These are phyloP conservation scores for Myotis planiceps DNA, from an alignment of 2,797 vertebrate species.

Conservation along the genomic window DNA sequence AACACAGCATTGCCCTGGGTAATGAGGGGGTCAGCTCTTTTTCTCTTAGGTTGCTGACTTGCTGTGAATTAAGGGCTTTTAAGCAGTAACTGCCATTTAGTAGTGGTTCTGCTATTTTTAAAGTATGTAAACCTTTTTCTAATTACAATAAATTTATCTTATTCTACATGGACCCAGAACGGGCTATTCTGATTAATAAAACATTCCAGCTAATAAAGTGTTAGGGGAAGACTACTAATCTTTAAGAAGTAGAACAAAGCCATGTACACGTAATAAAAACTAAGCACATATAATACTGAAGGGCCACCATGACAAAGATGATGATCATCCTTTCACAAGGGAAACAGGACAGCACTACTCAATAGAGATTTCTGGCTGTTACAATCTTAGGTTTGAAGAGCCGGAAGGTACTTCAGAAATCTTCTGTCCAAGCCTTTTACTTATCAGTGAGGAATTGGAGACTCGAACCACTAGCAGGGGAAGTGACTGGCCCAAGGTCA, in stretches of 20 bases:
- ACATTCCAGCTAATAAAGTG: conserved; percentile 2
- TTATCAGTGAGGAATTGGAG: background rate
- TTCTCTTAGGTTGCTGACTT: conserved; percentile 52
- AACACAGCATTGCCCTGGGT: background rate
- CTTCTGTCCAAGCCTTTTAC: background rate
- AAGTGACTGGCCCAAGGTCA: background rate
- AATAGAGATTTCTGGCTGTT: background rate
- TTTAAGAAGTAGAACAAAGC: conserved; percentile 25
- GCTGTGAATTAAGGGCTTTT: conserved; percentile 61
- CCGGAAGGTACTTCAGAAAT: background rate
- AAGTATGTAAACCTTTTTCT: conserved; percentile 54
- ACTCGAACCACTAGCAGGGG: background rate
- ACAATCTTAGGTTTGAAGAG: background rate
- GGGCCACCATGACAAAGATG: background rate
- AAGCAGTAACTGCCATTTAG: conserved; percentile 44
- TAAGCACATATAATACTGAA: background rate
- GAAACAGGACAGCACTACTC: background rate
- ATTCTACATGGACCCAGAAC: conserved; percentile 1
- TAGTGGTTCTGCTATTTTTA: background rate
- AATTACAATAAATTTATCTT: conserved; percentile 59
- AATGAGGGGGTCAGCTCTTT: conserved; percentile 44
- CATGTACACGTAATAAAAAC: background rate
- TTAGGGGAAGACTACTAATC: background rate
- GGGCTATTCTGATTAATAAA: conserved; percentile 31
- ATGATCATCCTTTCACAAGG: background rate